A percentile compares a stretch with the other conserved stretches of the same genome.
phyloP scores from a whole-genome alignment of 2,888 invertebrate genomes.

The Allophyes oxyacanthae region DNA sequence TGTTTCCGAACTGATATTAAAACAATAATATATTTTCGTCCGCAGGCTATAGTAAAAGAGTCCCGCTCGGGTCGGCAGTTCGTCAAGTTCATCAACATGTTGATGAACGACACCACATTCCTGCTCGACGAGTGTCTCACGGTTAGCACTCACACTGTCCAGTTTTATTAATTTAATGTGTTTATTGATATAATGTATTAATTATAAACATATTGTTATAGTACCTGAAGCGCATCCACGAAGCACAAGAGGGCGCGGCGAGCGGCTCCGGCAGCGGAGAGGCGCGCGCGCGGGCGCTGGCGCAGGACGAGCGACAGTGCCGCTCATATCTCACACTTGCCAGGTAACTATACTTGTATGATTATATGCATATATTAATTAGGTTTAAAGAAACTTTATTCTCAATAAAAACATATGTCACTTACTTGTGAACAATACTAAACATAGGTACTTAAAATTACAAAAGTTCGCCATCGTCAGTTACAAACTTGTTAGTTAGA shows the following conservation, averaged over 20 bases:
- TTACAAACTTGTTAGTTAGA: too few relatives aligned
- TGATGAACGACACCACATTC: slow-evolving; percentile 99
- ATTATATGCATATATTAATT: too few relatives aligned
- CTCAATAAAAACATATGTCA: too few relatives aligned
- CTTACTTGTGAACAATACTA: too few relatives aligned
- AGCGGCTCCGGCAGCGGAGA: slow-evolving; percentile 91
- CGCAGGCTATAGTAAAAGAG: slow-evolving; percentile 95
- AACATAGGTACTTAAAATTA: too few relatives aligned
- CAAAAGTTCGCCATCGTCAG: too few relatives aligned
- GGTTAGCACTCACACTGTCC: slow-evolving; percentile 61
- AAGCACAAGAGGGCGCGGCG: slow-evolving; percentile 93
- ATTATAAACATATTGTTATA: slow-evolving; percentile 68
- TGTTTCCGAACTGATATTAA: too few relatives aligned
- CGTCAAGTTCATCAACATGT: slow-evolving; percentile 98
- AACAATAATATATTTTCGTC: slow-evolving; percentile 12
- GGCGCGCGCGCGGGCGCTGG: slow-evolving; percentile 93
- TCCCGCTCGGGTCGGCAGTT: slow-evolving; percentile 97
- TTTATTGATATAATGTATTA: too few relatives aligned
- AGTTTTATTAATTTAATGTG: too few relatives aligned
- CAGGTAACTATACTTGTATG: slow-evolving; percentile 60
- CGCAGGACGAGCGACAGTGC: slow-evolving; percentile 96
- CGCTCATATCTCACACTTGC: slow-evolving; percentile 97
- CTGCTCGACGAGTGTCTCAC: slow-evolving; percentile 96
- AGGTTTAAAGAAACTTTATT: too few relatives aligned
- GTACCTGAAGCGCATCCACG: slow-evolving; percentile 95